Base-by-base conservation (phyloP, 64 coral and sea anemone species). In the Catalaphyllia jardinei region DNA sequence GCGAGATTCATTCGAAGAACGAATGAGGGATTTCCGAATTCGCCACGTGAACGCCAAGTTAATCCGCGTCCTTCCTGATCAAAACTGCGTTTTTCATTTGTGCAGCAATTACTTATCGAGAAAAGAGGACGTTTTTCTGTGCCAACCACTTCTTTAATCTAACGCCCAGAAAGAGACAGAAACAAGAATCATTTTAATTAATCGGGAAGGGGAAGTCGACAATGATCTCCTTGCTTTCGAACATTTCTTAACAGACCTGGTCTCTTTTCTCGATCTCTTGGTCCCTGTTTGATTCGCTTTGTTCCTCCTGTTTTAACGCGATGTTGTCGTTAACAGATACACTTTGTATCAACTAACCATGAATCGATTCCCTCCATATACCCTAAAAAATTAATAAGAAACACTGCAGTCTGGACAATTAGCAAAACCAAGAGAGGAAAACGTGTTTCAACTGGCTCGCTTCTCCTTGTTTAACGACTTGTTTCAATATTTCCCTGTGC, bases 321-420 rank as follows among this genome's bases (percentile, higher is more conserved):
- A 85, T 71, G 42, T 46, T 46, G 42, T 8, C 42, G 7, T 46
- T 8, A 46, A 46, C 42, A 46, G 42, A 46, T 46, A 46, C 42
- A 20, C 31, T 14, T 11, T 51, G 24, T 52, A 51, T 82, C 4
- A 20, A 69, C 20, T 39, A 8, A 31, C 59, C 30, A 64, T 50
- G 31, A 67, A 64, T 35, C 79, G 80, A 67, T 67, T 67, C 31
- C 30, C 61, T 84, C 81, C 38, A n/a, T 50, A 85, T 6, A 85
- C 62, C 63, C 63, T 85, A 35, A 85, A 85, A 85, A 85, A 85
- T 85, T 85, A 85, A 85, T 71, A 85, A 85, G 62, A 85, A 85
- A 42, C 81, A 85, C n/a, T 71, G 20, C 42, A 85, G 38, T n/a
- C 62, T 67, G 81, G 63, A 85, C 63, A 85, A 85, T 85, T 85